Conservation (phyloP, 2,113 vertebrate species). For the Helogale parvula region DNA sequence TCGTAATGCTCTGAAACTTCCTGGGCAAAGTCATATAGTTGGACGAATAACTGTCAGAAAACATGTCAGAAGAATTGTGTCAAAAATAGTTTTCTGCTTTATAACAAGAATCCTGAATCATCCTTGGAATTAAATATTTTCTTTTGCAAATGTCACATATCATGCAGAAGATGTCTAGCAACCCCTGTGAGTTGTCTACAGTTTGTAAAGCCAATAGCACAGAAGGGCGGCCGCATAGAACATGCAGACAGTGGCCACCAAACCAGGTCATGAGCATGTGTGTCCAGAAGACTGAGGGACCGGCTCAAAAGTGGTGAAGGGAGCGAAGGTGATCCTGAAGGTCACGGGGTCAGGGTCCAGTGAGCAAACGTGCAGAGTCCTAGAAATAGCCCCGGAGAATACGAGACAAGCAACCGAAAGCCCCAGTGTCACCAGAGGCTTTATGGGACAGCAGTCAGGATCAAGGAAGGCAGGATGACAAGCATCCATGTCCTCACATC, state of each 20-base stretch:
- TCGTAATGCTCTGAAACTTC: background rate
- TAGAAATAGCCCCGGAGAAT: background rate
- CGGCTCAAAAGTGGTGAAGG: no score
- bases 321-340: background rate
- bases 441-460: no score
- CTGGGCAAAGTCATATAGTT: background rate
- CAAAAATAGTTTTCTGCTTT: background rate
- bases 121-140: background rate
- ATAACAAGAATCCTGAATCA: background rate
- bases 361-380: background rate
- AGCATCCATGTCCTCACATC: accelerated
- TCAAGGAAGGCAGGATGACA: accelerated
- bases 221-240: background rate
- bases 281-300: no score
- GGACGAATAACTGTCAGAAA: background rate
- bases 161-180: background rate
- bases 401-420: background rate
- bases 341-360: accelerated
- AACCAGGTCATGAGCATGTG: accelerated
- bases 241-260: accelerated
- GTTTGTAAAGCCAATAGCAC: background rate
- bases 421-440: accelerated
- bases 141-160: background rate
- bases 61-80: background rate
- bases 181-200: background rate